Base-by-base conservation (phyloP, 2,797 vertebrate genomes). In the Siniperca scherzeri region DNA sequence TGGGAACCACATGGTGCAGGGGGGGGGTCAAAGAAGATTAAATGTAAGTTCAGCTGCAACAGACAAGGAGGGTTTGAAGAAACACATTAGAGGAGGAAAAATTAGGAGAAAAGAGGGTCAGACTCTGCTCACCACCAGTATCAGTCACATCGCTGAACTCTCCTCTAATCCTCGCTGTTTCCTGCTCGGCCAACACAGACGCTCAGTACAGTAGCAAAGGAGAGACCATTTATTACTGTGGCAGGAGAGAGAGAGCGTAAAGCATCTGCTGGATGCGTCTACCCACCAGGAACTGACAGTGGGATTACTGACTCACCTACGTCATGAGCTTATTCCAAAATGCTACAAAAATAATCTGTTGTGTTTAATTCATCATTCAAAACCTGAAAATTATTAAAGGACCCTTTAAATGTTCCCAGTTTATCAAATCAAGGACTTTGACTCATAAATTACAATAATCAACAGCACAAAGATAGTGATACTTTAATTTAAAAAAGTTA, bases 1-100 rank as follows among this genome's bases (percentile, higher is more conserved):
- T 95, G 94, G 91, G 89, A 96, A 95, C 93, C 96, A 96, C 93
- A 96, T 96, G 95, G 88, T 70, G 76, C 5, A 13, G 44, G 46
- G 60, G 70, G 59, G 73, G 70, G 48, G 53, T 22, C 7, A 40
- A 36, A 78, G 71, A 61, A 74, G 79, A 80, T 71, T 69, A 89
- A 87, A 76, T 77, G 30, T 36, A 81, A 8, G 64, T 86, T 78
- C 14, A 73, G 77, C 66, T 79, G 76, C 38, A 27, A 44, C 53
- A 61, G 77, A 73, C 40, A 21, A 22, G 46, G 59, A 66, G n/a
- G 40, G 60, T 70, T 79, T 80, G 38, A 64, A 53, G 65, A 17
- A 69, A 57, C 53, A 53, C 66, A 56, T 81, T 27, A 38, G 13
- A 4, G 30, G 70, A 67, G 81, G 46, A 82, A 59, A 69, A 50